A percentile compares a stretch with the other conserved stretches of the same genome.
These are phyloP conservation scores for Athalia rosae DNA, from an alignment of 2,888 invertebrate genomes.

Conservation along the genomic window DNA sequence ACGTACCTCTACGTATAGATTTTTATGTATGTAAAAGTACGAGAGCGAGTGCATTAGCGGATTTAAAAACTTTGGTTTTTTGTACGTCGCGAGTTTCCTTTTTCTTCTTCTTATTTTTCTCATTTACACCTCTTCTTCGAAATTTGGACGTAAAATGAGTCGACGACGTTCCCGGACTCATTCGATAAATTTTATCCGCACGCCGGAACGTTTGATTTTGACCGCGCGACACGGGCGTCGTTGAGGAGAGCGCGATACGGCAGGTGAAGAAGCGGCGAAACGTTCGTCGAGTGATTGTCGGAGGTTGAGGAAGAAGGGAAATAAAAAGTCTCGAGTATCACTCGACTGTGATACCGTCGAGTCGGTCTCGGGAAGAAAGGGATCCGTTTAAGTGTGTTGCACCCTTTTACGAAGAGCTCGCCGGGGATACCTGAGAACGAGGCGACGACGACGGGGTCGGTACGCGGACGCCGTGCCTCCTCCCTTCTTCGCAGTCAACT, in stretches of 20 bases:
- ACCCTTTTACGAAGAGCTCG: constrained; percentile 21
- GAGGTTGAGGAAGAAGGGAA: background rate
- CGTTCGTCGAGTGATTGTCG: background rate
- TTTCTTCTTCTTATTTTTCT: constrained; percentile 55
- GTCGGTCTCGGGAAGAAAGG: constrained; percentile 6
- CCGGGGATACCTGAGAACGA: constrained; percentile 21
- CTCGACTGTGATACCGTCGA: constrained; percentile 11
- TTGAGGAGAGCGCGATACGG: too few relatives aligned
- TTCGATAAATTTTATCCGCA: too few relatives aligned
- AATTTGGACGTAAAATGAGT: background rate
- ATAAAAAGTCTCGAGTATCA: constrained; percentile 20
- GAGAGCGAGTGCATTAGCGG: constrained; percentile 58
- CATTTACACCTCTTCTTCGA: too few relatives aligned
- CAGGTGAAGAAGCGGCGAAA: background rate
- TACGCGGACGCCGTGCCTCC: background rate
- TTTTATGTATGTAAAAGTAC: background rate
- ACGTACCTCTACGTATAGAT: background rate
- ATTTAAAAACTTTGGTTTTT: constrained; percentile 55
- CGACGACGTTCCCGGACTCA: too few relatives aligned
- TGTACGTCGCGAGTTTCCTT: constrained; percentile 54
- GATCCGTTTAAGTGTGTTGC: constrained; percentile 30
- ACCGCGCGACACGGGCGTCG: too few relatives aligned
- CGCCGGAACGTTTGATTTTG: too few relatives aligned
- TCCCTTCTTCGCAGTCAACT: constrained; percentile 5
- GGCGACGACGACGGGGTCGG: background rate